A percentile compares a stretch with the other conserved stretches of the same genome.
phyloP scores from a whole-genome alignment of 1,140 invertebrate genomes.

The Euura saliciscinereae region DNA sequence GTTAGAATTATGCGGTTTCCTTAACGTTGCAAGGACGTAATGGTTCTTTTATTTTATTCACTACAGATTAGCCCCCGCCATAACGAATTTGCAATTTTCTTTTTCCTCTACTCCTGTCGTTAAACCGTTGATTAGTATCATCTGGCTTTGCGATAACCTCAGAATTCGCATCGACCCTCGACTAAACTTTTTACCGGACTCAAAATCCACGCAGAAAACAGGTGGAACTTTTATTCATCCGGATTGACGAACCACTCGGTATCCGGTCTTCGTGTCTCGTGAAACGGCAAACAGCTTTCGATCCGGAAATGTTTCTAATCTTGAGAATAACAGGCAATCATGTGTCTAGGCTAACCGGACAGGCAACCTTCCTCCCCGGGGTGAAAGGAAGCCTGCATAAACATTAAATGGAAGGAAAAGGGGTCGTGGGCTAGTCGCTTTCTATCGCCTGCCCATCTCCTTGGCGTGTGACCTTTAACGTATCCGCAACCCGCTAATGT shows the following conservation, averaged over 20 bases:
- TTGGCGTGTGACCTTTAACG: conserved; percentile 44
- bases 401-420: not conserved
- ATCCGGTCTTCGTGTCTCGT: not conserved
- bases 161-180: not conserved
- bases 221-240: too few species aligned
- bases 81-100: too few species aligned
- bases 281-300: not conserved
- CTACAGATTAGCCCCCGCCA: not conserved
- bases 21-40: not conserved
- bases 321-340: not conserved
- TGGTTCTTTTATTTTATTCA: not conserved
- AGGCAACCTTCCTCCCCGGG: conserved; percentile 32
- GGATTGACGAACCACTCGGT: too few species aligned
- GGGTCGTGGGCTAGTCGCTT: conserved; percentile 15
- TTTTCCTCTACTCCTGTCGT: too few species aligned
- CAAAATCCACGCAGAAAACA: too few species aligned
- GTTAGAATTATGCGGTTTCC: conserved; percentile 2
- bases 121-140: too few species aligned
- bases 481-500: conserved; percentile 19
- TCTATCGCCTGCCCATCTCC: conserved; percentile 44
- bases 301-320: not conserved
- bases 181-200: not conserved
- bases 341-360: not conserved
- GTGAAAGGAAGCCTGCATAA: conserved; percentile 31
- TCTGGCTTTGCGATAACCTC: too few species aligned